Evolutionary conservation across 2,888 invertebrate genomes (phyloP), one percentile per base, ranked within the genome.

Genomic region (Tinea trinotella): DNA sequence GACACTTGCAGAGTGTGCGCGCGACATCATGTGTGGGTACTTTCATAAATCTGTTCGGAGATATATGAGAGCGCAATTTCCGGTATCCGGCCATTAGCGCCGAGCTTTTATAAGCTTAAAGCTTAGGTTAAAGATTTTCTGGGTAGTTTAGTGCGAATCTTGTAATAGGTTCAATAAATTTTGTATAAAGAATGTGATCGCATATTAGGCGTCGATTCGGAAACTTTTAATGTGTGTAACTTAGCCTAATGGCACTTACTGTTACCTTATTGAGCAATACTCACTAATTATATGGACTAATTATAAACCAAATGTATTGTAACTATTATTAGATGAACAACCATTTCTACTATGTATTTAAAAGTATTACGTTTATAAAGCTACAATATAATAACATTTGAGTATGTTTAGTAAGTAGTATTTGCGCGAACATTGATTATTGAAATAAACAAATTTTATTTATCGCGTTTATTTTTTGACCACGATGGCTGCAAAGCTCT

Each of bases 1-100:
- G 46, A 54, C 49, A 48, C 19, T 12, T 7, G 4, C 59, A 57
- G 60, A 56, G 73, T 73, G 76, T 74, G 72, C 74, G 76, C 13
- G 88, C 88, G 88, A 79, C 78, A 76, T 67, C 68, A 87, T 85
- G 85, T 86, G 82, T 85, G 83, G 75, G 92, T 91, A 91, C 92
- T 93, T 93, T 93, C 92, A 93, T 93, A 93, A 93, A 93, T 93
- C 93, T 92, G 92, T 91, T 88, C 88, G 89, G 90, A 92, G 92
- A 93, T 93, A 92, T 92, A 92, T 92, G 92, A 91, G 92, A 91
- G 92, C 92, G 92, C 92, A 92, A 92, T 92, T 92, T 92, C 92
- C 92, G 91, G 92, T 92, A 92, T 92, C 92, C 92, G 92, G 92
- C 92, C 92, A 92, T 92, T 92, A 92, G 87, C 87, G 87, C 86